phyloP scores from a whole-genome alignment of 2,888 invertebrate species.

The Ectobius pallidus region DNA sequence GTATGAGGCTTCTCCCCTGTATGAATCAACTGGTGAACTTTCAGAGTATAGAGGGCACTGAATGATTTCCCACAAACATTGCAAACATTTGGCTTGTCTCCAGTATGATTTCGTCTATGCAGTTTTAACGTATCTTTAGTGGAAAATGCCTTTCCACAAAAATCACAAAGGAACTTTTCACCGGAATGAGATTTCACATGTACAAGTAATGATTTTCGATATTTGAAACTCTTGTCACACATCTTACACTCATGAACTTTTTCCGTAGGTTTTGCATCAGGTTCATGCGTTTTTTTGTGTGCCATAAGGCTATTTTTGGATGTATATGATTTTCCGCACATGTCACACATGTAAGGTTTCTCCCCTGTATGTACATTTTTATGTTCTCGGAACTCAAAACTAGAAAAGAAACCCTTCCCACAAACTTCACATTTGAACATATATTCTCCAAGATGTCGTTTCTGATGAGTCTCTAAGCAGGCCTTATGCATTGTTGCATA shows the following conservation, averaged over 20 bases:
- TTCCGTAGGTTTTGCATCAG: conserved; percentile 36
- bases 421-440: conserved; percentile 36
- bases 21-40: conserved; percentile 48
- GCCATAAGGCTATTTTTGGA: conserved; percentile 40
- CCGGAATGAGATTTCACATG: conserved; percentile 46
- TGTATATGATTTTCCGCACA: conserved; percentile 40
- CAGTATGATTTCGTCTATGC: conserved; percentile 48
- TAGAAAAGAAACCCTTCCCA: conserved; percentile 41
- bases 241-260: conserved; percentile 29
- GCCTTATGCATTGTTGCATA: conserved; percentile 43
- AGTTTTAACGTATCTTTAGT: conserved; percentile 49
- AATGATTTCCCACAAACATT: conserved; percentile 39
- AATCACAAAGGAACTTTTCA: conserved; percentile 49
- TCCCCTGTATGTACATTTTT: conserved; percentile 41
- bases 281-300: conserved; percentile 45
- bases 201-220: conserved; percentile 34
- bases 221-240: conserved; percentile 36
- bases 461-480: conserved; percentile 41
- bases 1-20: conserved; percentile 46
- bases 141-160: conserved; percentile 50
- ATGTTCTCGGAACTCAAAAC: conserved; percentile 39
- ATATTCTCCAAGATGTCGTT: conserved; percentile 38
- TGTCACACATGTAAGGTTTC: conserved; percentile 42
- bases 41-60: conserved; percentile 45
- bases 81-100: conserved; percentile 38